Conservation (phyloP, 2,113 vertebrate species). For the Bufo gargarizans region DNA sequence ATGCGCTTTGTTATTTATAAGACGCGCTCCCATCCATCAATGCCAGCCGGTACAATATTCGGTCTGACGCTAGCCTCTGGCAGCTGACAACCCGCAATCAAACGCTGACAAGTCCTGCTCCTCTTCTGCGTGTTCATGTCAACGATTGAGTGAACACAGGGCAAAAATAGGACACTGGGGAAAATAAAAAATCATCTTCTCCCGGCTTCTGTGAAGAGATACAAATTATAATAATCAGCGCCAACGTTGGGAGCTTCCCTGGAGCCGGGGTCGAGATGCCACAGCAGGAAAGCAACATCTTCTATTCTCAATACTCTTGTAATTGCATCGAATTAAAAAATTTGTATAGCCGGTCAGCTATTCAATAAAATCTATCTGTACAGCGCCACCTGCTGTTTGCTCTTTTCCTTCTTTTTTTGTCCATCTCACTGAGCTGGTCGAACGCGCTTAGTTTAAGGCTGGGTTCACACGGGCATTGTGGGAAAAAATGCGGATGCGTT, state of each 20-base stretch:
- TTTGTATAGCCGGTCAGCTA: too few species aligned
- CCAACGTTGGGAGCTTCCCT: not conserved
- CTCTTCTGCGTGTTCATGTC: conserved; percentile 43
- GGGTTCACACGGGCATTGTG: too few species aligned
- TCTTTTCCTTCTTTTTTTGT: too few species aligned
- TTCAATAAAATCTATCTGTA: too few species aligned
- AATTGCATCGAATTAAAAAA: too few species aligned
- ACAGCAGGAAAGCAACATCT: not conserved
- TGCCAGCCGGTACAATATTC: conserved; percentile 32
- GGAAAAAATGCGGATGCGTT: too few species aligned
- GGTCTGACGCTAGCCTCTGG: conserved; percentile 24
- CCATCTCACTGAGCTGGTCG: too few species aligned
- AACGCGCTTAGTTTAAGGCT: too few species aligned
- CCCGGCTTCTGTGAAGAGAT: not conserved
- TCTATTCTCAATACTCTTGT: too few species aligned
- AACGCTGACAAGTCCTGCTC: conserved; percentile 44
- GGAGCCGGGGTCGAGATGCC: not conserved
- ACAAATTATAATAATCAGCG: not conserved
- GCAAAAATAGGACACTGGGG: conserved; percentile 24
- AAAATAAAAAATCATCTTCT: not conserved
- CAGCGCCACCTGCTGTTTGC: too few species aligned
- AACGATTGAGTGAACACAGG: conserved; percentile 16
- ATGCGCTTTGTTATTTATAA: conserved; percentile 45
- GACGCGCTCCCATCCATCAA: conserved; percentile 38
- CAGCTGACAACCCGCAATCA: conserved; percentile 43